Evolutionary conservation across 1,140 invertebrate genomes (phyloP), one percentile per base, ranked within the genome.

Genomic region (Drosophila yakuba): DNA sequence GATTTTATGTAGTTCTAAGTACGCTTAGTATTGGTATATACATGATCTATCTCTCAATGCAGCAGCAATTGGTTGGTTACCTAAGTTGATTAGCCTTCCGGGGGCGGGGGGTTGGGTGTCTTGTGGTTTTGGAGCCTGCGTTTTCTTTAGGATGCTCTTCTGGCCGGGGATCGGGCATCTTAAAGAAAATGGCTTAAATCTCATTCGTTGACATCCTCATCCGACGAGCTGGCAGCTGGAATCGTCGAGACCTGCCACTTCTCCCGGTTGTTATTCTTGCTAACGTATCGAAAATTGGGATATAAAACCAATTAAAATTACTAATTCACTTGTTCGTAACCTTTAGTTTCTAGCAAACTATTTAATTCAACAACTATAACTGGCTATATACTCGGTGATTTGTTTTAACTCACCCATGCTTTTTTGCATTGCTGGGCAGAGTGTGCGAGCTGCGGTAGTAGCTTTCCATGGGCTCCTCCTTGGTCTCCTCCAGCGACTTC

Each of bases 371-470:
- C 32, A 32, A 32, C 7, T 10, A 0, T 32, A 32, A 8, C 8
- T 32, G 3, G 8, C 32, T 32, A 10, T 25, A 25, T 25, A 32
- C 32, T 10, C 7, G 7, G 3, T 10, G 25, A 32, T 32, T 32
- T 32, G 32, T 32, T 3, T 8, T 10, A 32, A 83, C 64, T 92
- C 86, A 95, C 94, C 94, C 94, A 82, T 94, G 93, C 77, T 94
- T 94, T 80, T 95, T 94, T 57, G 94, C 94, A 92, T 94, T 94
- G 39, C 94, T 95, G 66, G 95, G 95, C 84, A 96, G 93, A 80
- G 95, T 96, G 63, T 95, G 93, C 15, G 95, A 95, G 73, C 94
- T 95, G 72, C 95, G 93, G 80, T 95, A 95, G 92, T 95, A 95
- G 55, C 92, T 89, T n/a, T 93, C 88, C 47, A 94, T 93, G 14